Evolutionary conservation across 2,113 vertebrate genomes (phyloP).

Genomic region (Alaudala cheleensis): DNA sequence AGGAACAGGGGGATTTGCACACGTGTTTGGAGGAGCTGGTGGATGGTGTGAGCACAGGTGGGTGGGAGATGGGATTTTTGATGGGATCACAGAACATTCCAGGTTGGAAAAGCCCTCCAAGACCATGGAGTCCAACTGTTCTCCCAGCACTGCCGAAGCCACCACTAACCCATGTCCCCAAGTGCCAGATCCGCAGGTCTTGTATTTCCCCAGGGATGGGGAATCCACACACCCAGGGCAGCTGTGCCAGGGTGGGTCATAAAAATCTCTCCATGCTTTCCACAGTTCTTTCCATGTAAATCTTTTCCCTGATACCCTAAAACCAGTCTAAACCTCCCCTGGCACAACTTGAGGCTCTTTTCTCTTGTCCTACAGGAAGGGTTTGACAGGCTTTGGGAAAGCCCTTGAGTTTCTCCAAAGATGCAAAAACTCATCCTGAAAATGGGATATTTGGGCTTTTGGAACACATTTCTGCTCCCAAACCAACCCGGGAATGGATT

Average conservation of each 20-base stretch:
- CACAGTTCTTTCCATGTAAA: not conserved
- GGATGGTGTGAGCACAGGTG: fast-evolving
- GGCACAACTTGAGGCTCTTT: not conserved
- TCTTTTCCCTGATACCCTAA: not conserved
- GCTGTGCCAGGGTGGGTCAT: not conserved
- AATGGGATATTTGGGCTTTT: fast-evolving
- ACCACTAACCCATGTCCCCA: not conserved
- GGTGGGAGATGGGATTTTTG: not conserved
- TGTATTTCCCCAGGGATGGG: not conserved
- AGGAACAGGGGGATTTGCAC: fast-evolving
- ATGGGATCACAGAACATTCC: fast-evolving
- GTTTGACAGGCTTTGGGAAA: not conserved
- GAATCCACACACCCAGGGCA: not conserved
- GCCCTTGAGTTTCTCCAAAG: fast-evolving
- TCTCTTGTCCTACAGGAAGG: not conserved
- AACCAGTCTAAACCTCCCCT: not conserved
- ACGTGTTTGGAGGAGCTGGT: fast-evolving
- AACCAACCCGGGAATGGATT: not conserved
- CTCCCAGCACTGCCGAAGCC: not conserved
- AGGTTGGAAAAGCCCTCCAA: not conserved
- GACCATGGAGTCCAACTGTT: fast-evolving
- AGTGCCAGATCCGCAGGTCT: fast-evolving
- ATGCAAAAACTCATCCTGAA: fast-evolving
- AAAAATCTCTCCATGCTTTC: not conserved
- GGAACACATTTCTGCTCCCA: not conserved